Evolutionary conservation across 2,113 vertebrate species (phyloP), one percentile per base, ranked within the genome.

Genomic region (Parus major): DNA sequence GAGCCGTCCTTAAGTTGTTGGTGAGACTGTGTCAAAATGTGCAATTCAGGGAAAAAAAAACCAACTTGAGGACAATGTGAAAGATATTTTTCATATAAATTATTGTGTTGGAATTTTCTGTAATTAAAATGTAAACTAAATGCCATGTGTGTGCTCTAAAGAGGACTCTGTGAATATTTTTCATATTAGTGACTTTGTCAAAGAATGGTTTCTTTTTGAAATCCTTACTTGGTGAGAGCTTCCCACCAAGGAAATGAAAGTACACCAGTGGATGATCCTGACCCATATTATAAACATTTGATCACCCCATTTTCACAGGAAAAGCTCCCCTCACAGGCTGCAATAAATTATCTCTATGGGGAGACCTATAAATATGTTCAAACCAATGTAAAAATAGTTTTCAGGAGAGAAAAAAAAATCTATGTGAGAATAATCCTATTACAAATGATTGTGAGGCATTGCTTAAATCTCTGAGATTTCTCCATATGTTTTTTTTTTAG

Each of bases 341-440:
- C 11, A 49, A 47, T 46, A 66, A 81, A 66, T 77, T 42, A 2
- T 53, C 9, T 25, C 52, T 66, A 3, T 42, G 8, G 78, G 15
- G 13, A 25, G 12, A 57, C 56, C 16, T 57, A 11, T 70, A 72
- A 65, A 78, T 81, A 42, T 5, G 3, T 46, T 63, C 53, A 73
- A 88, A 9, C 3, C 55, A 88, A 35, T 29, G 17, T 39, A 63
- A 70, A 91, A 70, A 21, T 63, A 25, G 5, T 21, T 35, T 57
- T 33, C 3, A 5, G 7, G 8, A 0, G 1, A 3, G 5, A 3
- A 10, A 21, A 36, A 28, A 18, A 35, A 11, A 5, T n/a, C 2
- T 36, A 2, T 52, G 16, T 77, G 68, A 84, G 17, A 60, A 44
- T 42, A 57, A 56, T 73, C 18, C 11, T 47, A 7, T 39, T 49